These are phyloP conservation scores for Craterocephalus amniculus DNA, from an alignment of 2,797 vertebrate species.

Conservation along the genomic window DNA sequence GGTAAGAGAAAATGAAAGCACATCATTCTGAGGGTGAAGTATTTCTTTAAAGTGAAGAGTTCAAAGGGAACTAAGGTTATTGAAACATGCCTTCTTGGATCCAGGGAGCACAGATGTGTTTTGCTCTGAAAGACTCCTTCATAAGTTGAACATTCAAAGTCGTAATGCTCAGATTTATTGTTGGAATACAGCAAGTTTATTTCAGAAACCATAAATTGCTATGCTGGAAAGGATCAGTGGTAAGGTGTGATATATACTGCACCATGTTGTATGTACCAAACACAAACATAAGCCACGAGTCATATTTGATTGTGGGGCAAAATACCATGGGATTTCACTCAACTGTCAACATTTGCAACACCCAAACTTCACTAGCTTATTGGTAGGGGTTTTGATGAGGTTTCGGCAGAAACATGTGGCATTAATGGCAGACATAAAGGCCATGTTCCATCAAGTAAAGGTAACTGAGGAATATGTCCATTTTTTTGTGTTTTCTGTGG, in stretches of 20 bases:
- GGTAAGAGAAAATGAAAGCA: too few relatives aligned
- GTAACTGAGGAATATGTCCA: neutral
- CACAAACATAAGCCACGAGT: too few relatives aligned
- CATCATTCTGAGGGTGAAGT: too few relatives aligned
- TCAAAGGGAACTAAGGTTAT: neutral
- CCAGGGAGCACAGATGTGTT: neutral
- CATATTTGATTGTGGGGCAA: too few relatives aligned
- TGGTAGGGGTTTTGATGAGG: neutral
- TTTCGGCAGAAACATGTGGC: conserved; percentile 7
- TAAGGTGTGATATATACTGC: too few relatives aligned
- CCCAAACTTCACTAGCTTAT: neutral
- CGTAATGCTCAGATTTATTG: neutral
- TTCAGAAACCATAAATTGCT: too few relatives aligned
- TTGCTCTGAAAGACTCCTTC: neutral
- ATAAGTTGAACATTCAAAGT: neutral
- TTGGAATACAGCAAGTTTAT: too few relatives aligned
- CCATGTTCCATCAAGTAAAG: conserved; percentile 14
- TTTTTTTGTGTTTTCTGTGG: conserved; percentile 6
- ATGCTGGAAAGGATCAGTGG: too few relatives aligned
- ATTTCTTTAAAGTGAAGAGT: neutral
- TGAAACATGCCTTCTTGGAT: neutral
- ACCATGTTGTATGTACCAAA: too few relatives aligned
- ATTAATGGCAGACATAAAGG: neutral
- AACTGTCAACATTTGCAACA: neutral
- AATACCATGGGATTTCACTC: neutral